Evolutionary conservation across 2,888 invertebrate genomes (phyloP), one percentile per base, ranked within the genome.

Genomic region (Liodrosophila aerea): DNA sequence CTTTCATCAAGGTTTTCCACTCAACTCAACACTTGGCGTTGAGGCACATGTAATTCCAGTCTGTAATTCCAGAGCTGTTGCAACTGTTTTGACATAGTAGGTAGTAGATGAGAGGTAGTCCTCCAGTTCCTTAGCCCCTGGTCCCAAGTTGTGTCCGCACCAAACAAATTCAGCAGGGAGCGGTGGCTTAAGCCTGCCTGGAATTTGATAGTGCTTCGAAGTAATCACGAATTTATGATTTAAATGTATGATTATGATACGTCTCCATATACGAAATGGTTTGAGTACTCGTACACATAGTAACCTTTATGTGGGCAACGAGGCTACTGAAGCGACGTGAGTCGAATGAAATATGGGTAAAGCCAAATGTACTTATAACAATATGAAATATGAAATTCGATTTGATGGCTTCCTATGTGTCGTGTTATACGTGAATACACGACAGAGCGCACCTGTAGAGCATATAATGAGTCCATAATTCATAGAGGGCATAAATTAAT

Each of bases 171-270:
- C 37, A 60, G 49, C 50, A 47, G 67, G 78, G 82, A 67, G 78
- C 78, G 75, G 67, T 64, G 70, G 13, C 8, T 40, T 44, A 59
- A 39, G 74, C 69, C 82, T 83, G 80, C 64, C 44, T 69, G 56
- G 84, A 82, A 84, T 84, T 64, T 44, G 53, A 57, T 64, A 62
- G 66, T 47, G 69, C 51, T 40, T 60, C 53, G 52, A 39, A 60
- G 64, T 61, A 72, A 72, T 72, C 76, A 83, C 72, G 78, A 76
- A 87, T 87, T 86, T 86, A 87, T 87, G 87, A 86, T 84, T 74
- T 70, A 78, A 85, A 61, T 72, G 73, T 83, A 68, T 81, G 87
- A 76, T 76, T 59, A 68, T 86, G 87, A 73, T 80, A 77, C 76
- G 53, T 44, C 44, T 43, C 54, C 31, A 13, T 9, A 39, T 27